Evolutionary conservation across 2,888 invertebrate genomes (phyloP).

Genomic region (Minunthozetes semirufus): DNA sequence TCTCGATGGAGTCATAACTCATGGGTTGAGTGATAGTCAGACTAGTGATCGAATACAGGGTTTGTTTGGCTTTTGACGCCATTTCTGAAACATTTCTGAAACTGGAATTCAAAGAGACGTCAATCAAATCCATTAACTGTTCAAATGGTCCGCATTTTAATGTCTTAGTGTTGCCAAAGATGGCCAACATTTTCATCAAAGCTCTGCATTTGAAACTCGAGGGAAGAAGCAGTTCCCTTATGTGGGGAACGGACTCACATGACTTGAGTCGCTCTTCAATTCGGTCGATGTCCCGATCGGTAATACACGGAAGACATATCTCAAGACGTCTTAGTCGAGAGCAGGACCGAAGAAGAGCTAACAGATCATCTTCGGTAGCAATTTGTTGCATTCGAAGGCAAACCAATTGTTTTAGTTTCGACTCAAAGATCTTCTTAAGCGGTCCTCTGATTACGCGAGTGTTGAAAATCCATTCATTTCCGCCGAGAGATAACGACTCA

Average conservation of each 20-base stretch:
- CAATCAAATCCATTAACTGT: constrained; percentile 40
- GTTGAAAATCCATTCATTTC: constrained; percentile 36
- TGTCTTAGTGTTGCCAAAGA: constrained; percentile 41
- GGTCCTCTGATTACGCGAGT: constrained; percentile 27
- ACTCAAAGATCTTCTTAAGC: constrained; percentile 27
- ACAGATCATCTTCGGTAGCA: constrained; percentile 37
- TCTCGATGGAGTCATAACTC: constrained; percentile 38
- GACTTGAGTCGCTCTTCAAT: constrained; percentile 24
- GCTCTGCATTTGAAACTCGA: constrained; percentile 41
- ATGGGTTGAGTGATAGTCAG: constrained; percentile 41
- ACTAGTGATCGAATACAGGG: constrained; percentile 37
- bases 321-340: constrained; percentile 40
- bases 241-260: neutral
- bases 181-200: constrained; percentile 39
- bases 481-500: constrained; percentile 23
- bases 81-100: neutral
- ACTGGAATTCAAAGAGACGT: constrained; percentile 26
- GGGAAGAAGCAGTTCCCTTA: constrained; percentile 39
- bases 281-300: constrained; percentile 38
- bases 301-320: constrained; percentile 42
- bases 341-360: constrained; percentile 39
- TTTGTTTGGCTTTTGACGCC: constrained; percentile 27
- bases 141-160: constrained; percentile 42
- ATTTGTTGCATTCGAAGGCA: constrained; percentile 41
- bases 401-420: constrained; percentile 33